phyloP scores from a whole-genome alignment of 2,113 vertebrate species.

The Agelaius phoeniceus region DNA sequence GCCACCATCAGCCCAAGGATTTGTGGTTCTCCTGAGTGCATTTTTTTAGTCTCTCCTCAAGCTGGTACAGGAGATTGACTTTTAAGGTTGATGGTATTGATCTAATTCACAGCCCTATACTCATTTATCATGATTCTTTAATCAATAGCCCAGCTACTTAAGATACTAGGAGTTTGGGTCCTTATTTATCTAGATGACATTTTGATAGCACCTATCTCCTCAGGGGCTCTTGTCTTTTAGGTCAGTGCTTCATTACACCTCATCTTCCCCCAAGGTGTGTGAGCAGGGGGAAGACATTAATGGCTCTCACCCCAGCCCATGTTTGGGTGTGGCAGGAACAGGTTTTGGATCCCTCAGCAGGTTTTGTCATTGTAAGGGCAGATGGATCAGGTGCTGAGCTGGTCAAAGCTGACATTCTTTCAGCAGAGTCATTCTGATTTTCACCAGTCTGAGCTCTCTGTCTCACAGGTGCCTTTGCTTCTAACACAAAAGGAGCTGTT shows the following conservation, averaged over 20 bases:
- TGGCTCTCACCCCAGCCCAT: neutral
- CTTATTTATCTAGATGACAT: constrained; percentile 53
- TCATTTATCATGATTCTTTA: constrained; percentile 69
- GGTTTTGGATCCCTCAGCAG: neutral
- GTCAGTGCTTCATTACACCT: neutral
- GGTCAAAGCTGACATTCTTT: neutral
- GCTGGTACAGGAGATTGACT: constrained; percentile 61
- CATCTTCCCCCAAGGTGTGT: constrained; percentile 1
- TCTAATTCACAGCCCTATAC: constrained; percentile 55
- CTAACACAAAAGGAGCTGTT: constrained; percentile 22
- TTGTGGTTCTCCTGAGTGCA: constrained; percentile 44
- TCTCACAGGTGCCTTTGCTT: neutral
- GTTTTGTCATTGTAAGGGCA: neutral
- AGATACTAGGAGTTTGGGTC: constrained; percentile 40
- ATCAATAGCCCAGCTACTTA: constrained; percentile 63
- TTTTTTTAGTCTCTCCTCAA: constrained; percentile 54
- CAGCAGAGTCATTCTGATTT: neutral
- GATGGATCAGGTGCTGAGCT: neutral
- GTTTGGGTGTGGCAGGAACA: neutral
- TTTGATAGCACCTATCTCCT: constrained; percentile 54
- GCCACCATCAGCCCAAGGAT: constrained; percentile 43
- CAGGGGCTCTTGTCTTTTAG: constrained; percentile 31
- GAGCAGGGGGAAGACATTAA: neutral
- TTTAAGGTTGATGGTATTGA: constrained; percentile 59
- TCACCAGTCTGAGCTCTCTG: constrained; percentile 8